These are phyloP conservation scores for Lutra lutra DNA, from an alignment of 2,797 vertebrate genomes.

Conservation along the genomic window DNA sequence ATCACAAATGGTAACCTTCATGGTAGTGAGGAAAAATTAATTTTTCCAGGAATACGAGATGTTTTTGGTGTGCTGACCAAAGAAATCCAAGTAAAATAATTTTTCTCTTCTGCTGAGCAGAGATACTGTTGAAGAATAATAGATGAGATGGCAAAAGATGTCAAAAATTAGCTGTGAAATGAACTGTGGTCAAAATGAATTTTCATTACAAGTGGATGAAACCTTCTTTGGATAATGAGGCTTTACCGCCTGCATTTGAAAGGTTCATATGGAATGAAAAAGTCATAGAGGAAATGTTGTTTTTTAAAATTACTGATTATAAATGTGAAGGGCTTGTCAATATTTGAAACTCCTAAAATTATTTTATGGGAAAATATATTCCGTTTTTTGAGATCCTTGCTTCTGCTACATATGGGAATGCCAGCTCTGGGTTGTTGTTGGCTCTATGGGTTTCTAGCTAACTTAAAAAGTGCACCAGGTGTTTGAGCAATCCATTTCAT, in stretches of 20 bases:
- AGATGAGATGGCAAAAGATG: neutral
- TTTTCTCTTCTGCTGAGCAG: neutral
- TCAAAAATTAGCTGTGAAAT: conserved; percentile 44
- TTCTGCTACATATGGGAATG: neutral
- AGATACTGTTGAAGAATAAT: conserved; percentile 24
- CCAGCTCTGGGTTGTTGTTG: neutral
- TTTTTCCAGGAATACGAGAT: neutral
- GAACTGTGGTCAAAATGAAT: conserved; percentile 38
- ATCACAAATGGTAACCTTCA: neutral
- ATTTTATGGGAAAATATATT: neutral
- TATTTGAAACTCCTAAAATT: neutral
- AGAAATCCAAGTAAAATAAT: conserved; percentile 24
- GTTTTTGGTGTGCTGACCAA: conserved; percentile 7
- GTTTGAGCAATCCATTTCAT: neutral
- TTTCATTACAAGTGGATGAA: conserved; percentile 38
- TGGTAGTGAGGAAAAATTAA: neutral
- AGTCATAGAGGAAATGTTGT: neutral
- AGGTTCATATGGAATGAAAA: neutral
- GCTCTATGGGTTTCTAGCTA: neutral
- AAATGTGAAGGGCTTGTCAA: neutral
- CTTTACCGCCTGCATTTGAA: neutral
- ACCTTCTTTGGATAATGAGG: conserved; percentile 11
- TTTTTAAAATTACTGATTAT: conserved; percentile 32
- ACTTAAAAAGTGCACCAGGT: neutral
- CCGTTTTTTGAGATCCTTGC: neutral